These are phyloP conservation scores for Rhynchotus rufescens DNA, from an alignment of 2,797 vertebrate species.

Conservation along the genomic window DNA sequence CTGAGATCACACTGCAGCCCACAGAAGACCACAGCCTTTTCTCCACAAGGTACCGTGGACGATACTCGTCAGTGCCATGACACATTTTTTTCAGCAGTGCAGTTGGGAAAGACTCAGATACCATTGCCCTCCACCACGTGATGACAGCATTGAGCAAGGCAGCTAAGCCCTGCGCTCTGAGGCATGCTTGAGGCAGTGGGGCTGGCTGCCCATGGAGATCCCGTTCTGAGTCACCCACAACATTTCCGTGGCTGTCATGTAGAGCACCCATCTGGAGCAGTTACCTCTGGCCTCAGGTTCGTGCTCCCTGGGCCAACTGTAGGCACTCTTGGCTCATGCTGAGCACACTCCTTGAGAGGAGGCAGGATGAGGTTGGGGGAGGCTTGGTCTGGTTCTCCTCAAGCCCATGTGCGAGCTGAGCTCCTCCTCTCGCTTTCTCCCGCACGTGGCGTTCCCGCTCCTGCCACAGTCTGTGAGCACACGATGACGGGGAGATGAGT, in stretches of 20 bases:
- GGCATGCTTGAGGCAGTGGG: not conserved
- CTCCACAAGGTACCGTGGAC: not conserved
- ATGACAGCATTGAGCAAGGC: not conserved
- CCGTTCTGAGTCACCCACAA: not conserved
- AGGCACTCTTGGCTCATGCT: not conserved
- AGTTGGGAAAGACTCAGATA: slow-evolving; percentile 6
- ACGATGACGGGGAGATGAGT: not conserved
- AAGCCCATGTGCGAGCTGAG: not conserved
- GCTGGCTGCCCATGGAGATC: not conserved
- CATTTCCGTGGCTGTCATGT: not conserved
- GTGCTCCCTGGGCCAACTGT: slow-evolving; percentile 12
- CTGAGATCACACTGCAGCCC: not conserved
- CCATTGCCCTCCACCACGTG: not conserved
- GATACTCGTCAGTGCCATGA: slow-evolving; percentile 4
- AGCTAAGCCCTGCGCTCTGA: not conserved
- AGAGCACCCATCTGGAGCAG: not conserved
- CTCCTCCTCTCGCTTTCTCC: slow-evolving; percentile 11
- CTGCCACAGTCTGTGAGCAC: not conserved
- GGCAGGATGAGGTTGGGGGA: not conserved
- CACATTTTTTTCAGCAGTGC: not conserved
- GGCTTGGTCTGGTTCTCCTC: not conserved
- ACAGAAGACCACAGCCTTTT: not conserved
- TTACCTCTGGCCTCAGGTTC: not conserved
- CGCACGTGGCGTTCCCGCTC: not conserved
- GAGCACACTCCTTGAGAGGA: not conserved